These are phyloP conservation scores for Motacilla tschutschensis DNA, from an alignment of 2,113 vertebrate genomes.

Conservation along the genomic window DNA sequence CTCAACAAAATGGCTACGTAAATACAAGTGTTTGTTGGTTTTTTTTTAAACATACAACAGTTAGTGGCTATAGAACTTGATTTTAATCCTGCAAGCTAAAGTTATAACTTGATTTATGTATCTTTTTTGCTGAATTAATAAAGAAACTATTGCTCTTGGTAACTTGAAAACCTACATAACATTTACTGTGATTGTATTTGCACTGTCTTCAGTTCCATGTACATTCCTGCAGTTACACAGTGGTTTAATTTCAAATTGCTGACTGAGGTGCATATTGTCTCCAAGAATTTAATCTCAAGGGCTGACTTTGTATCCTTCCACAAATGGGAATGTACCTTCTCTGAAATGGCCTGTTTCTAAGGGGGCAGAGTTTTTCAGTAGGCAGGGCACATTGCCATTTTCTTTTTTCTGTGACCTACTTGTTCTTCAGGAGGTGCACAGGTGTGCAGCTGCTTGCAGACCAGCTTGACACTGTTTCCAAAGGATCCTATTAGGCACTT, in stretches of 20 bases:
- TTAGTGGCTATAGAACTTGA: neutral
- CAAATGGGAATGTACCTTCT: neutral
- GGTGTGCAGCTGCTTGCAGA: neutral
- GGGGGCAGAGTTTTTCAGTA: neutral
- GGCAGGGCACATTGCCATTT: neutral
- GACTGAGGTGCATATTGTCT: neutral
- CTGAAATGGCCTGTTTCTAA: neutral
- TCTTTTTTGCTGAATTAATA: conserved; percentile 54
- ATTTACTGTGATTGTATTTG: conserved; percentile 8
- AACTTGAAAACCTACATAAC: neutral
- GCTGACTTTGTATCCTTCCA: neutral
- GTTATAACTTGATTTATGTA: conserved; percentile 37
- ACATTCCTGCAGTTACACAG: neutral
- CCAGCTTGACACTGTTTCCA: neutral
- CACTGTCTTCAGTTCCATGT: neutral
- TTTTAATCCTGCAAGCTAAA: conserved; percentile 22
- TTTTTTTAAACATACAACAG: neutral
- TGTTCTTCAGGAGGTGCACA: neutral
- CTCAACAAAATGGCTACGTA: neutral
- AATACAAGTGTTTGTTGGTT: neutral
- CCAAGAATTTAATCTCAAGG: neutral
- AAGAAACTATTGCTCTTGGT: conserved; percentile 34
- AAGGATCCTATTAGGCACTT: neutral
- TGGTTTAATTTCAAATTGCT: neutral
- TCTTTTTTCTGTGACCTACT: neutral